These are phyloP conservation scores for Drosophila mimetica DNA, from an alignment of 2,888 invertebrate genomes.

Conservation along the genomic window DNA sequence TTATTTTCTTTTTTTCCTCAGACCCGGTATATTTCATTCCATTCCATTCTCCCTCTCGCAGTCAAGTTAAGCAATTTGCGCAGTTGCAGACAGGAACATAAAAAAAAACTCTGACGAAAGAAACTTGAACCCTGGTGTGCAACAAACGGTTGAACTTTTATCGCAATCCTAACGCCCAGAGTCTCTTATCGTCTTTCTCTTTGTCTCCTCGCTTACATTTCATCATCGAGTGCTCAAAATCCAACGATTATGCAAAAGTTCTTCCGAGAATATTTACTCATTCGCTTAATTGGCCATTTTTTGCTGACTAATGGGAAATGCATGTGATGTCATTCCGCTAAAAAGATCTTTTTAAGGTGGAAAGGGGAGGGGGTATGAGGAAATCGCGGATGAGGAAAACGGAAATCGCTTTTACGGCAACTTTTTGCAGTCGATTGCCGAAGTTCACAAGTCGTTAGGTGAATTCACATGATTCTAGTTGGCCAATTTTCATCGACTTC, in stretches of 20 bases:
- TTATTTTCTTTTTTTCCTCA: neutral
- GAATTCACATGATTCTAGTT: conserved; percentile 32
- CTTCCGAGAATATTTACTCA: conserved; percentile 34
- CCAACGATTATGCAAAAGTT: conserved; percentile 35
- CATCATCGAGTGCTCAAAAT: conserved; percentile 4
- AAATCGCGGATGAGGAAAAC: conserved; percentile 9
- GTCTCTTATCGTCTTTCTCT: conserved; percentile 3
- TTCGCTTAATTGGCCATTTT: conserved; percentile 42
- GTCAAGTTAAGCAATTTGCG: conserved; percentile 67
- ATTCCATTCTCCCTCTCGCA: conserved; percentile 11
- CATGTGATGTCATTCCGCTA: conserved; percentile 45
- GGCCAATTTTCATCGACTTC: conserved; percentile 24
- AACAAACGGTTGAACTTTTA: conserved; percentile 48
- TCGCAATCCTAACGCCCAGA: conserved; percentile 14
- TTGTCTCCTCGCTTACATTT: conserved; percentile 8
- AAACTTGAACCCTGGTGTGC: conserved; percentile 57
- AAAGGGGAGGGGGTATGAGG: neutral
- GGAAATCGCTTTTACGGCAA: conserved; percentile 24
- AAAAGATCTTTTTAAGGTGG: conserved; percentile 6
- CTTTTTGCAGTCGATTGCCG: neutral
- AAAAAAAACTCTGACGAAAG: conserved; percentile 38
- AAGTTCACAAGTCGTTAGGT: conserved; percentile 24
- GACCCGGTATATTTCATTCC: conserved; percentile 1
- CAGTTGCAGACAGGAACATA: conserved; percentile 62
- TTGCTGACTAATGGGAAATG: conserved; percentile 54